phyloP scores from a whole-genome alignment of 2,888 invertebrate genomes.

The Dexiosoma caninum region DNA sequence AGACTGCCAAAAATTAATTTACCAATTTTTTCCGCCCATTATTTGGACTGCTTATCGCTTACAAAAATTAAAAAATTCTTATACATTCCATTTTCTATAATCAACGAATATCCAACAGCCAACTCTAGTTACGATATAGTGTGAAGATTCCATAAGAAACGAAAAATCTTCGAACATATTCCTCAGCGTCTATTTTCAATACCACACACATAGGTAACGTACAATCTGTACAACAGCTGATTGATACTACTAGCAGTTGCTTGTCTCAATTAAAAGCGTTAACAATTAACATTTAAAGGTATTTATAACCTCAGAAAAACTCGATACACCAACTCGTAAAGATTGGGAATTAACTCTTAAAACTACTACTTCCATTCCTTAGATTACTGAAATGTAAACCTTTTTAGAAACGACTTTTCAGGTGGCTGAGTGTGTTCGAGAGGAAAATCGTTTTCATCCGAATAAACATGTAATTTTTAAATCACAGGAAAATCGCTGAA shows the following conservation, averaged over 20 bases:
- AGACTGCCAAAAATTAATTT: no score
- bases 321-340: no score
- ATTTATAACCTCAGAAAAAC: neutral
- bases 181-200: no score
- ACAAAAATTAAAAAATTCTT: no score
- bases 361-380: slow-evolving; percentile 29
- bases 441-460: no score
- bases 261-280: slow-evolving; percentile 19
- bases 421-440: neutral
- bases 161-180: slow-evolving; percentile 37
- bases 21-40: no score
- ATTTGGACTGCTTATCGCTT: no score
- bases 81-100: no score
- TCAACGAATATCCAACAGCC: no score
- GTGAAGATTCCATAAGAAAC: slow-evolving; percentile 40
- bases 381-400: slow-evolving; percentile 15
- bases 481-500: neutral
- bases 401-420: slow-evolving; percentile 45
- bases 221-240: slow-evolving; percentile 31
- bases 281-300: neutral
- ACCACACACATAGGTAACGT: no score
- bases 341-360: neutral
- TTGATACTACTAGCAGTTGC: slow-evolving; percentile 41
- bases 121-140: slow-evolving; percentile 43
- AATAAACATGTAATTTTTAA: neutral